Conservation (phyloP, 2,113 vertebrate species). For the Podiceps cristatus region DNA sequence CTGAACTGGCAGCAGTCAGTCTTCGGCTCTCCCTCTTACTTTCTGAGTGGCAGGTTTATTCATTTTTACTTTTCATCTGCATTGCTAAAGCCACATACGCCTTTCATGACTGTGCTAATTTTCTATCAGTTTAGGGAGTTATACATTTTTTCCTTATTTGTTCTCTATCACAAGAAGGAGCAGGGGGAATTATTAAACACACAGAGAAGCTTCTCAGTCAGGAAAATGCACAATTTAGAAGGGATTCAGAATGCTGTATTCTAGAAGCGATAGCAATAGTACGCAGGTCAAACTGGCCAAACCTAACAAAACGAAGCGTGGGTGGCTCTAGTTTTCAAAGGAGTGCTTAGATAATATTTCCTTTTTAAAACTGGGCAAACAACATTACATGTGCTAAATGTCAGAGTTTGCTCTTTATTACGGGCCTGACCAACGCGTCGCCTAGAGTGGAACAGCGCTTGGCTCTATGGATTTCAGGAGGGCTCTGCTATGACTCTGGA, state of each 20-base stretch:
- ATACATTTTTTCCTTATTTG: constrained; percentile 46
- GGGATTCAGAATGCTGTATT: background rate
- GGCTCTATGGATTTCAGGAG: background rate
- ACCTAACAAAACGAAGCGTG: background rate
- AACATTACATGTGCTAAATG: constrained; percentile 7
- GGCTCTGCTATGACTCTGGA: background rate
- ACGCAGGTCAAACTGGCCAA: background rate
- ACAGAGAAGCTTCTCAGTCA: constrained; percentile 52
- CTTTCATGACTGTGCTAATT: constrained; percentile 71
- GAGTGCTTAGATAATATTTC: constrained; percentile 8
- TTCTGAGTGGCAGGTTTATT: constrained; percentile 37
- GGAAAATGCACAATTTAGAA: background rate
- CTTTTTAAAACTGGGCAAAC: constrained; percentile 29
- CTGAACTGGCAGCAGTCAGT: background rate
- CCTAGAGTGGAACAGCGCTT: background rate
- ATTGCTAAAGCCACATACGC: constrained; percentile 24
- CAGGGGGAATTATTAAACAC: background rate
- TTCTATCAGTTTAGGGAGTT: constrained; percentile 71
- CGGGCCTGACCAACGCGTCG: background rate
- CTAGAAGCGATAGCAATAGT: background rate
- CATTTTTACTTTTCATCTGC: constrained; percentile 25
- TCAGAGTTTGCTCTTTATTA: constrained; percentile 13
- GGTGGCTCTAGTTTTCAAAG: constrained; percentile 7
- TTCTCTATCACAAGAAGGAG: constrained; percentile 29
- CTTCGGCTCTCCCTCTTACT: constrained; percentile 15